Percentiles rank a stretch among this genome's conserved stretches.
Conservation (phyloP, 2,797 vertebrate genomes). For the Chromobotia macracanthus region DNA sequence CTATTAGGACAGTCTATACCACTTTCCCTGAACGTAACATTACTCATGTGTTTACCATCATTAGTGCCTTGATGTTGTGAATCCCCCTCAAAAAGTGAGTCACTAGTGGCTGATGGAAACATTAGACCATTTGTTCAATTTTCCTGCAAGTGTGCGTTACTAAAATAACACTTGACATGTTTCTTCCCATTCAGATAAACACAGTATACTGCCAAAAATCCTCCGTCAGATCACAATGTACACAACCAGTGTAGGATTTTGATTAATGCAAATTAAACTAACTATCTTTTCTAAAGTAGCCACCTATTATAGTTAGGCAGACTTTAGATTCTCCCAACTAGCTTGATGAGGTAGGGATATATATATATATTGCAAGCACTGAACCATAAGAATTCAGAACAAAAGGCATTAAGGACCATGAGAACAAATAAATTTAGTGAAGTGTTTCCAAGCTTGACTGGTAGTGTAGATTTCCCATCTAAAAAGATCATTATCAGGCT, state of each 20-base stretch:
- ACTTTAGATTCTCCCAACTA: not conserved
- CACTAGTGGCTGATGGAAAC: constrained; percentile 31
- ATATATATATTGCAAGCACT: too few relatives aligned
- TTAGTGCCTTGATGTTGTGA: constrained; percentile 26
- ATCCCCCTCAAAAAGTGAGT: constrained; percentile 20
- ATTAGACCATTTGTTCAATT: constrained; percentile 11
- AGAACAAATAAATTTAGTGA: not conserved
- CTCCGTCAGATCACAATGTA: not conserved
- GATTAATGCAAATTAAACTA: too few relatives aligned
- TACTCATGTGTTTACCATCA: constrained; percentile 48
- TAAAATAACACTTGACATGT: too few relatives aligned
- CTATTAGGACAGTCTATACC: constrained; percentile 49
- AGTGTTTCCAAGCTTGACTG: not conserved
- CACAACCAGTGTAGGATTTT: too few relatives aligned
- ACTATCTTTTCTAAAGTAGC: too few relatives aligned
- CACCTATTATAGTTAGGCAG: not conserved
- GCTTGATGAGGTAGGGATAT: not conserved
- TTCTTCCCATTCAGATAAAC: not conserved
- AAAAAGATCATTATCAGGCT: not conserved
- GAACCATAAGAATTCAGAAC: not conserved
- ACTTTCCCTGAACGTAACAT: constrained; percentile 42
- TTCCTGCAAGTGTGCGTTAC: not conserved
- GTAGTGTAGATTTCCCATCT: not conserved
- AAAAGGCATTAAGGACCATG: not conserved
- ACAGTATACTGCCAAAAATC: not conserved